Conservation (phyloP, 2,113 vertebrate genomes). For the Puffinus mauretanicus region DNA sequence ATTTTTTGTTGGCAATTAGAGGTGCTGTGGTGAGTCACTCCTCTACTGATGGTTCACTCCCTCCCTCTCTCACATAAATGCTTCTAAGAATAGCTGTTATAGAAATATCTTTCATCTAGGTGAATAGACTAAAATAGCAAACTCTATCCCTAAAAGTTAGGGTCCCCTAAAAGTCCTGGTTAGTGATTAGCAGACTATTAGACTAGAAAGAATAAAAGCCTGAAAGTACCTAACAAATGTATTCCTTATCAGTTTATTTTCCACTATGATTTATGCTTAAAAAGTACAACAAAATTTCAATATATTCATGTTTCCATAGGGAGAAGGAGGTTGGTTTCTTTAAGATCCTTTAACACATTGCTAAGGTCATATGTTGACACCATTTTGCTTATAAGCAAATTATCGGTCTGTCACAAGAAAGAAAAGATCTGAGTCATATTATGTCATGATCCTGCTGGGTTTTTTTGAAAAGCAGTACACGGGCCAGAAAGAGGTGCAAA, state of each 20-base stretch:
- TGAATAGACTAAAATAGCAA: slow-evolving; percentile 21
- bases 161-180: not conserved
- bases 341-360: not conserved
- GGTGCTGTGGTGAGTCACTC: slow-evolving; percentile 56
- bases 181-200: not conserved
- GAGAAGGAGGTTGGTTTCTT: not conserved
- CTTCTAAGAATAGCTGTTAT: slow-evolving; percentile 57
- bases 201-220: not conserved
- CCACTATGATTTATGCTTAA: not conserved
- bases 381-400: not conserved
- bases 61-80: slow-evolving; percentile 26
- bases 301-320: not conserved
- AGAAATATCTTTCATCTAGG: slow-evolving; percentile 32
- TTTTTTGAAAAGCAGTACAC: not conserved
- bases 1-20: slow-evolving; percentile 39
- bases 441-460: not conserved
- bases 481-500: not conserved
- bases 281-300: not conserved
- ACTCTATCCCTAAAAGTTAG: not conserved
- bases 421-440: not conserved
- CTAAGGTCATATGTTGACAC: not conserved
- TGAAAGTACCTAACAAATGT: not conserved
- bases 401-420: not conserved
- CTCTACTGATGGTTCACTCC: not conserved
- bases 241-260: not conserved